Percentiles rank a stretch among this genome's conserved stretches.
phyloP scores from a whole-genome alignment of 2,888 invertebrate genomes.

The Pyrrhosoma nymphula region DNA sequence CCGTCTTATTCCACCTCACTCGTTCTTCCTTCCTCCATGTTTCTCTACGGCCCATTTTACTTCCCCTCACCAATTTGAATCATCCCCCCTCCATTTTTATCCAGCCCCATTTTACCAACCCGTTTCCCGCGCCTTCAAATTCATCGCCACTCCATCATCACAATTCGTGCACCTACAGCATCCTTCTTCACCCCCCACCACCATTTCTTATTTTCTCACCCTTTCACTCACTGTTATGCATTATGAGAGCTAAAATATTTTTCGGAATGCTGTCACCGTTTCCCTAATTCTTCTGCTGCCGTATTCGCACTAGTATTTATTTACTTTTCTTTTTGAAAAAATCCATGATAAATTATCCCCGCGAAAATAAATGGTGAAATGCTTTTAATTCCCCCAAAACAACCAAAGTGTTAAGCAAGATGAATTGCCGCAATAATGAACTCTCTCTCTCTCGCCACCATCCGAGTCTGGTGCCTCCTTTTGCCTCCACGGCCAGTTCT shows the following conservation, averaged over 20 bases:
- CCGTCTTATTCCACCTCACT: no score
- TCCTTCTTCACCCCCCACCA: neutral
- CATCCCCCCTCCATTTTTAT: no score
- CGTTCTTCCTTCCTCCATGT: neutral
- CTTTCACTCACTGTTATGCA: neutral
- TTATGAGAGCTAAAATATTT: neutral
- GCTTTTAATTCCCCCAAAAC: slow-evolving; percentile 14
- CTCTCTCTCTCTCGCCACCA: neutral
- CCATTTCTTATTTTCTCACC: neutral
- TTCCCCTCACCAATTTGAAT: no score
- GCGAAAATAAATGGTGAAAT: neutral
- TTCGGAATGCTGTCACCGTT: neutral
- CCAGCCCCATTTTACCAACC: neutral
- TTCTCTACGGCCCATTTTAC: no score
- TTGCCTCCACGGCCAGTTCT: neutral
- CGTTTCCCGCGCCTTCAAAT: neutral
- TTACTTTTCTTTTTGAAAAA: neutral
- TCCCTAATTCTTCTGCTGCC: neutral
- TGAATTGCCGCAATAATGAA: slow-evolving; percentile 41
- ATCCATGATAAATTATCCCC: neutral
- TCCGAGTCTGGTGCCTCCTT: neutral
- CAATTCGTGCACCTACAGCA: neutral
- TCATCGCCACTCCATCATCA: slow-evolving; percentile 6
- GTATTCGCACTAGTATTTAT: neutral
- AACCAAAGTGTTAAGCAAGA: slow-evolving; percentile 25